Conservation (phyloP, 2,113 vertebrate species). For the Girardinichthys multiradiatus region DNA sequence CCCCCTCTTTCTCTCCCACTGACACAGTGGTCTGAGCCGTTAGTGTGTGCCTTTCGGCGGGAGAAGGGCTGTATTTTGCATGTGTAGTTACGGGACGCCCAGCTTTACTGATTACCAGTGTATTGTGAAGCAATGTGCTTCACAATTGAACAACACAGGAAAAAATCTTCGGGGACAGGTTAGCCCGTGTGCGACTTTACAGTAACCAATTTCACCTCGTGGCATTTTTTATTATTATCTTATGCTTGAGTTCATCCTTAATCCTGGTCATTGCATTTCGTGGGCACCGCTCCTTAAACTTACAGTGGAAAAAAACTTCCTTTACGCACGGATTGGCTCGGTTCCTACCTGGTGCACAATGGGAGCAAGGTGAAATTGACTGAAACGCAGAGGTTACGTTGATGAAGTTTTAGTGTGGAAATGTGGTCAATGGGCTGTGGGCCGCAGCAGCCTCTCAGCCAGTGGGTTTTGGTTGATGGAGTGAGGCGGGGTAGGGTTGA, state of each 20-base stretch:
- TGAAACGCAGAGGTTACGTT: slow-evolving; percentile 23
- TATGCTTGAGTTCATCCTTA: too few relatives aligned
- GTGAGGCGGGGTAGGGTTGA: slow-evolving; percentile 32
- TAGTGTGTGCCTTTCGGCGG: slow-evolving; percentile 37
- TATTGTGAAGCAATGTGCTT: background rate
- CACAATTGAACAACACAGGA: background rate
- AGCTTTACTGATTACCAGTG: too few relatives aligned
- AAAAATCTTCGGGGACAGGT: background rate
- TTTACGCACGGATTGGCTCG: background rate
- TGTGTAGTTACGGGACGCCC: slow-evolving; percentile 8
- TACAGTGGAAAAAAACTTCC: slow-evolving; percentile 4
- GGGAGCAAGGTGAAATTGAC: slow-evolving; percentile 18
- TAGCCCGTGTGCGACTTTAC: slow-evolving; percentile 13
- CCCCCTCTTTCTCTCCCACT: slow-evolving; percentile 9
- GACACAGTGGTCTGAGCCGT: slow-evolving; percentile 22
- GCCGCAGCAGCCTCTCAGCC: slow-evolving; percentile 13
- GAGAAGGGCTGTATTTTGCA: slow-evolving; percentile 60
- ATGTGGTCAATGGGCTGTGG: slow-evolving; percentile 31
- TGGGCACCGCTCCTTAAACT: background rate
- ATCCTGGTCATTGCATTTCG: too few relatives aligned
- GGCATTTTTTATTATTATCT: background rate
- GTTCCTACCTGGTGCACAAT: slow-evolving; percentile 6
- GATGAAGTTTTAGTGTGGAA: slow-evolving; percentile 33
- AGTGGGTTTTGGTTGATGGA: slow-evolving; percentile 28
- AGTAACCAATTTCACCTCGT: background rate